Evolutionary conservation across 2,113 vertebrate genomes (phyloP).

Genomic region (Lamprotornis superbus): DNA sequence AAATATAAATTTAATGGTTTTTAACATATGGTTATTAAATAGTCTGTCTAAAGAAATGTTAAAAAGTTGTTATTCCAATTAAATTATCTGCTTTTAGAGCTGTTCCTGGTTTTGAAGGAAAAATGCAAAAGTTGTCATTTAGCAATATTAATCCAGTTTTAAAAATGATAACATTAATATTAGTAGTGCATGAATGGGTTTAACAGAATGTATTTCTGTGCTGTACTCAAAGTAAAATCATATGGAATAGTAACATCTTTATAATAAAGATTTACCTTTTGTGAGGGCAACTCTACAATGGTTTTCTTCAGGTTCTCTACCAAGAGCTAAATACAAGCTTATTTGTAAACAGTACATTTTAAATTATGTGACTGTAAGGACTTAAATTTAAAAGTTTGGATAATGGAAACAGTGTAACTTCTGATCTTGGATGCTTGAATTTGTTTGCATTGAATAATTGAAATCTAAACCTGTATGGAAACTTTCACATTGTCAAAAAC

Average conservation of each 20-base stretch:
- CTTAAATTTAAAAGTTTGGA: background rate
- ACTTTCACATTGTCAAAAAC: constrained; percentile 13
- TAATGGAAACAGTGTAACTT: background rate
- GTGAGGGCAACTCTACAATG: background rate
- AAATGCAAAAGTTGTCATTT: background rate
- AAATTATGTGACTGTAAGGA: background rate
- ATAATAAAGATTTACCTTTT: background rate
- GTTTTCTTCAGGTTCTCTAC: background rate
- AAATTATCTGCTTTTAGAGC: background rate
- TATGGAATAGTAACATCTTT: background rate
- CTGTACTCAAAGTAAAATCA: background rate
- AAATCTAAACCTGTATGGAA: constrained; percentile 16
- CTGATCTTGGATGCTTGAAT: background rate
- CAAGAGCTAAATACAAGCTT: background rate
- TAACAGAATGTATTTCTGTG: background rate
- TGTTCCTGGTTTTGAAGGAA: background rate
- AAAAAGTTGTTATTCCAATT: background rate
- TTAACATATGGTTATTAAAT: background rate
- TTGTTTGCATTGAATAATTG: background rate
- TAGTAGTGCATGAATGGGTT: background rate
- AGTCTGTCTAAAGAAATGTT: background rate
- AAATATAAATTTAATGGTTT: background rate
- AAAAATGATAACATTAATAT: background rate
- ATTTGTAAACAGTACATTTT: background rate
- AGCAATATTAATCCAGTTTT: background rate